Evolutionary conservation across 2,888 invertebrate species (phyloP).

Genomic region (Mylabris sibirica): DNA sequence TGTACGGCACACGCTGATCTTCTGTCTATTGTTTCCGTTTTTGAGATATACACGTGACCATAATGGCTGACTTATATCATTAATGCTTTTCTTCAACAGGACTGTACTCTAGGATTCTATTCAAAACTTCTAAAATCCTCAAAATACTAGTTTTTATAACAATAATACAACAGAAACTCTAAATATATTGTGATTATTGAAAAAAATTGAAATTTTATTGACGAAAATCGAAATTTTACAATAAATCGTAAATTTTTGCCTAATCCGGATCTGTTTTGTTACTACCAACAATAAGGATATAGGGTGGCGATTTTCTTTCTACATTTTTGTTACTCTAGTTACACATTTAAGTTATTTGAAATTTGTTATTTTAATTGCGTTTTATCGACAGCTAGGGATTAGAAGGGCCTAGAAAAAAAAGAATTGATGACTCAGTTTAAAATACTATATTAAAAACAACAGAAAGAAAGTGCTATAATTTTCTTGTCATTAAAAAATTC

Average conservation of each 20-base stretch:
- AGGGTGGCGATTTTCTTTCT: slow-evolving; percentile 32
- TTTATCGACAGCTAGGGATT: slow-evolving; percentile 39
- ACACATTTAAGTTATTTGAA: slow-evolving; percentile 40
- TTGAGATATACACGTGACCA: slow-evolving; percentile 53
- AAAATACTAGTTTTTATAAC: background rate
- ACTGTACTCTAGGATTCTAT: slow-evolving; percentile 16
- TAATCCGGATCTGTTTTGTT: slow-evolving; percentile 33
- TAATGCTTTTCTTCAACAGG: slow-evolving; percentile 41
- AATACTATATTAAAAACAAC: background rate
- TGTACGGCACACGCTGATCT: slow-evolving; percentile 51
- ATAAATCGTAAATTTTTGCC: background rate
- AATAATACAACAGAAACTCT: background rate
- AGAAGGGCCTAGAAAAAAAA: slow-evolving; percentile 2
- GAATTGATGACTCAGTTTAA: slow-evolving; percentile 11
- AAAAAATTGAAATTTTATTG: background rate
- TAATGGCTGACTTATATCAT: slow-evolving; percentile 50
- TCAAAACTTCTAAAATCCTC: background rate
- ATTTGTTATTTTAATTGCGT: slow-evolving; percentile 47
- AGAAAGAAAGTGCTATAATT: background rate
- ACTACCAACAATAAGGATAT: slow-evolving; percentile 24
- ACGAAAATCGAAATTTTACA: background rate
- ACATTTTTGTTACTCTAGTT: slow-evolving; percentile 35
- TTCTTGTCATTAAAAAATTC: background rate
- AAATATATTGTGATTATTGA: background rate
- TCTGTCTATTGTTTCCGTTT: slow-evolving; percentile 55